Percentiles rank a stretch among this genome's conserved stretches.
Evolutionary conservation across 2,797 vertebrate species (phyloP).

Genomic region (Poeciliopsis paucimaculata): DNA sequence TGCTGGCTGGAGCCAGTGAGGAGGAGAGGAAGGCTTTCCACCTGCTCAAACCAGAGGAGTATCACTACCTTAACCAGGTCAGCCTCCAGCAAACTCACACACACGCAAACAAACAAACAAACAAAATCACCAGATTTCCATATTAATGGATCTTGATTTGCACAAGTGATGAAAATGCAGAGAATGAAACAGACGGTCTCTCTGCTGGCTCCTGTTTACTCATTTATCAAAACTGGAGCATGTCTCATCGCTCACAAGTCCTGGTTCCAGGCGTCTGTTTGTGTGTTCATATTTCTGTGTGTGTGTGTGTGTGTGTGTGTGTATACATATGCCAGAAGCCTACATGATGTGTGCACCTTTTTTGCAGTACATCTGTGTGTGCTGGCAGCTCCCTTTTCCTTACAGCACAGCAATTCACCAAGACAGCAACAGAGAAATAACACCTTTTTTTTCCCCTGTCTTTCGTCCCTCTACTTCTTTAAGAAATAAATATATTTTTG

Average conservation of each 20-base stretch:
- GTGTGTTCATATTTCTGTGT: not conserved
- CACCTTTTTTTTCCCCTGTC: not conserved
- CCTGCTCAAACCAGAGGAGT: constrained; percentile 89
- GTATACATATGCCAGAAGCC: constrained; percentile 22
- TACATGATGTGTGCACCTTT: constrained; percentile 27
- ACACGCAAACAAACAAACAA: not conserved
- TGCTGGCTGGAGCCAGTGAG: constrained; percentile 90
- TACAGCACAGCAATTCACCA: not conserved
- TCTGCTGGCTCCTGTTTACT: constrained; percentile 24
- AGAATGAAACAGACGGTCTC: not conserved
- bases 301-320: not conserved
- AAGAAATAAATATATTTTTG: constrained; percentile 24
- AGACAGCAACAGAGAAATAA: constrained; percentile 2
- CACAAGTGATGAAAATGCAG: not conserved
- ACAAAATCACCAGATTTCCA: not conserved
- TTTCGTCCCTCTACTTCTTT: not conserved
- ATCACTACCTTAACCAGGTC: constrained; percentile 95
- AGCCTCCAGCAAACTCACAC: constrained; percentile 6
- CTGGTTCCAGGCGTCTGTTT: constrained; percentile 36
- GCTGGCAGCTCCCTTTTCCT: constrained; percentile 47
- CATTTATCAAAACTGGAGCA: constrained; percentile 33
- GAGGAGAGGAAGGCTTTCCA: constrained; percentile 90
- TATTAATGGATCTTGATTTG: not conserved
- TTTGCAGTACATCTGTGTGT: constrained; percentile 32
- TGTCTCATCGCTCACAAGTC: constrained; percentile 10